Conservation (phyloP, 2,888 invertebrate species). For the Pasiphila rectangulata region DNA sequence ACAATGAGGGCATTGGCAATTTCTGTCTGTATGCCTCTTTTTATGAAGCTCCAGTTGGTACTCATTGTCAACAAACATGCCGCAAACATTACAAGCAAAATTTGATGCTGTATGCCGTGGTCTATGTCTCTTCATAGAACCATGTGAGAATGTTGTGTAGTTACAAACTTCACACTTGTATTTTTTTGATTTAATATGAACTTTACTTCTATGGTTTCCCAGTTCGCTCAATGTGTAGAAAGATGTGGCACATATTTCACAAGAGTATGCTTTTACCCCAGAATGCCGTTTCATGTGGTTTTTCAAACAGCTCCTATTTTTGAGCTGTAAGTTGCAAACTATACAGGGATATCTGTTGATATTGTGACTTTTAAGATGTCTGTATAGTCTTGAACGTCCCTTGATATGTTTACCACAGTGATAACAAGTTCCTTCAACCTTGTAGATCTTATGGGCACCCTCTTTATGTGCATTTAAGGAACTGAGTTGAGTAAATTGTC, state of each 20-base stretch:
- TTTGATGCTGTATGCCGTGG: conserved; percentile 49
- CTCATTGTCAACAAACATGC: conserved; percentile 49
- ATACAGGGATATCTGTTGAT: conserved; percentile 40
- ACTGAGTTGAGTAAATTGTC: conserved; percentile 52
- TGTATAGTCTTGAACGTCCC: conserved; percentile 50
- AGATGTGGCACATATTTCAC: conserved; percentile 59
- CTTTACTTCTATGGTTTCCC: conserved; percentile 51
- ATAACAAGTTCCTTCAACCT: conserved; percentile 54
- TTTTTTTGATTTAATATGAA: conserved; percentile 44
- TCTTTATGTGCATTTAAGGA: conserved; percentile 57
- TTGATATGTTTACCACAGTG: conserved; percentile 58
- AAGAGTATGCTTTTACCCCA: conserved; percentile 52
- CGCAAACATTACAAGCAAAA: conserved; percentile 53
- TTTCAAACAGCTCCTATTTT: conserved; percentile 35
- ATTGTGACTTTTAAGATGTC: conserved; percentile 51
- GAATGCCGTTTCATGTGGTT: conserved; percentile 58
- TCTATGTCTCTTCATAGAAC: conserved; percentile 46
- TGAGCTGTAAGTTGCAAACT: conserved; percentile 49
- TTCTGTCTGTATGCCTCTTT: conserved; percentile 54
- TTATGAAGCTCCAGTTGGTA: conserved; percentile 51
- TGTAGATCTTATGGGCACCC: conserved; percentile 45
- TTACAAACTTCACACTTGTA: conserved; percentile 55
- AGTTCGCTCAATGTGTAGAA: conserved; percentile 58
- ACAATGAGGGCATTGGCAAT: conserved; percentile 52
- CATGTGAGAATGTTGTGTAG: conserved; percentile 42